Evolutionary conservation across 2,113 vertebrate species (phyloP).

Genomic region (Dinomys branickii): DNA sequence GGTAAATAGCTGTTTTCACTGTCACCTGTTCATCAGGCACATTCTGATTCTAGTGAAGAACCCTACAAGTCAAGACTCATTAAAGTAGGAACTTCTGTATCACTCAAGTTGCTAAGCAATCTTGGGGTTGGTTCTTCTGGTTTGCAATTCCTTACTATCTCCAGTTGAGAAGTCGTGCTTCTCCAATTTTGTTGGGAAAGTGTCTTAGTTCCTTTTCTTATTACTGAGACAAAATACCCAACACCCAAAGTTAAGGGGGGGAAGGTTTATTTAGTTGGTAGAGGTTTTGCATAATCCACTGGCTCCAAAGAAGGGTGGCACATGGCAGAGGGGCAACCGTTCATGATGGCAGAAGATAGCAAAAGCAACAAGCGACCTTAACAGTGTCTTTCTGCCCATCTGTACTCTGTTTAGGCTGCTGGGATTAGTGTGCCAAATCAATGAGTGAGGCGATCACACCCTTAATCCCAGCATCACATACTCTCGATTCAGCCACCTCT

Average conservation of each 20-base stretch:
- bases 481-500: neutral
- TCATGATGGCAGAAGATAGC: neutral
- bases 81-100: neutral
- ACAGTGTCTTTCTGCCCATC: neutral
- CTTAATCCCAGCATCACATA: neutral
- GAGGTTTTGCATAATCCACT: neutral
- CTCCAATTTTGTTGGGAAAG: conserved; percentile 23
- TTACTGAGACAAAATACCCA: too few relatives aligned
- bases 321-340: neutral
- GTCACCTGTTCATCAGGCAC: neutral
- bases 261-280: too few relatives aligned
- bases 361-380: neutral
- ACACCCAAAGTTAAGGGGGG: too few relatives aligned
- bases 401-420: neutral
- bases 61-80: neutral
- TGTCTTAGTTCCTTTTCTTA: too few relatives aligned
- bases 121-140: conserved; percentile 43
- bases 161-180: conserved; percentile 55
- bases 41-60: conserved; percentile 16
- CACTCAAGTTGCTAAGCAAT: neutral
- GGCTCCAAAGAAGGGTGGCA: neutral
- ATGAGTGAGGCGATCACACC: neutral
- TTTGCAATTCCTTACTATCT: conserved; percentile 37
- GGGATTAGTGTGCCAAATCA: neutral
- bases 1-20: neutral